A percentile compares a stretch with the other conserved stretches of the same genome.
Evolutionary conservation across 2,113 vertebrate genomes (phyloP).

Genomic region (Muntiacus muntjak): DNA sequence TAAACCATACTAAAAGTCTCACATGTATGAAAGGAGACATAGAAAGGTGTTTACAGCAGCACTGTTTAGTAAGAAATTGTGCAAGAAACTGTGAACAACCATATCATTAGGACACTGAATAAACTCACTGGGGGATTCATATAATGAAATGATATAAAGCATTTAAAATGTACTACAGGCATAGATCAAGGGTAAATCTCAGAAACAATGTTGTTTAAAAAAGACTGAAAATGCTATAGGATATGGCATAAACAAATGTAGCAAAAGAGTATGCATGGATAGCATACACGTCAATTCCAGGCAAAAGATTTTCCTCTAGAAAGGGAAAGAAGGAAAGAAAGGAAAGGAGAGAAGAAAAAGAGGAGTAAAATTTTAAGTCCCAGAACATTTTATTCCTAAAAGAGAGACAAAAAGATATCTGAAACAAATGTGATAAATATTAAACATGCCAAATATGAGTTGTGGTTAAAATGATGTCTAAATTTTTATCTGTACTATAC

Average conservation of each 20-base stretch:
- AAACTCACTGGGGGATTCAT: neutral
- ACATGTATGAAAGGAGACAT: neutral
- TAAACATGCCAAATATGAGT: neutral
- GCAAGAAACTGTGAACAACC: neutral
- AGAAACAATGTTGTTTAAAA: neutral
- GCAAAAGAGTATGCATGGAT: neutral
- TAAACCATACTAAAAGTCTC: neutral
- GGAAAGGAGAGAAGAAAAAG: neutral
- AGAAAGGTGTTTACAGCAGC: neutral
- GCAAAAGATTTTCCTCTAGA: neutral
- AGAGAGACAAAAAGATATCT: neutral
- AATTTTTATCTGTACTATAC: neutral
- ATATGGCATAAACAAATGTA: neutral
- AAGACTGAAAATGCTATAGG: neutral
- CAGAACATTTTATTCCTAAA: constrained; percentile 1
- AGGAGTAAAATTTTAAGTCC: neutral
- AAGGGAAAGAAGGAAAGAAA: neutral
- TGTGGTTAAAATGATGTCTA: neutral
- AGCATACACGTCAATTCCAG: neutral
- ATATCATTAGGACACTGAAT: neutral
- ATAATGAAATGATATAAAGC: neutral
- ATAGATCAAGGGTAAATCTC: neutral
- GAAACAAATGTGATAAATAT: neutral
- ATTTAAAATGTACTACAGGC: neutral
- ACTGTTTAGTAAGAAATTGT: neutral